phyloP scores from a whole-genome alignment of 2,113 vertebrate species.

The Eupsittula cactorum region DNA sequence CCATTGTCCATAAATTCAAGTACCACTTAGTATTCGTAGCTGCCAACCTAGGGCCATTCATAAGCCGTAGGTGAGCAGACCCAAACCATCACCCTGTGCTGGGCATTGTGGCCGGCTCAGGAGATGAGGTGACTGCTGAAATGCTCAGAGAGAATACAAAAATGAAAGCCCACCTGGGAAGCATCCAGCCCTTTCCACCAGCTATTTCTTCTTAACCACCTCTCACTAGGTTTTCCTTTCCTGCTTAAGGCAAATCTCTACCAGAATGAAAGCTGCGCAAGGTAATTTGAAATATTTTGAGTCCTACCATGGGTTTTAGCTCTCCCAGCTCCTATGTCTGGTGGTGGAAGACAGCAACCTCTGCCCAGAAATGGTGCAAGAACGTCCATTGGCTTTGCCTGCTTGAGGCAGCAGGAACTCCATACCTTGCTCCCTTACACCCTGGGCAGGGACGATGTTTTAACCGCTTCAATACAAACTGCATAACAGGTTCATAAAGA shows the following conservation, averaged over 20 bases:
- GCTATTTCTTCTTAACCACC: not conserved
- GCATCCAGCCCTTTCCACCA: not conserved
- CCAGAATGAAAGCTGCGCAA: not conserved
- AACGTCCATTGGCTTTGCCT: not conserved
- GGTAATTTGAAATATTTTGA: not conserved
- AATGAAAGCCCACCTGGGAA: not conserved
- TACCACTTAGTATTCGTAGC: fast-evolving
- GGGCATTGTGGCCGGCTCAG: not conserved
- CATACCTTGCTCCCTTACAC: fast-evolving
- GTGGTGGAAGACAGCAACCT: not conserved
- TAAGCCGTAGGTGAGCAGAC: not conserved
- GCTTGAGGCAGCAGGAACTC: not conserved
- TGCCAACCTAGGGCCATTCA: not conserved
- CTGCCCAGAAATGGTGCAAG: not conserved
- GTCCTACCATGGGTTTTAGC: fast-evolving
- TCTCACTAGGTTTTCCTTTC: not conserved
- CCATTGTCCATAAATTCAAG: not conserved
- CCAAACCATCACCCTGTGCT: not conserved
- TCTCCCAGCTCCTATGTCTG: not conserved
- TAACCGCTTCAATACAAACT: not conserved
- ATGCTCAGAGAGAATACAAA: not conserved
- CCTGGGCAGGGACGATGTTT: fast-evolving
- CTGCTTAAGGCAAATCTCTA: not conserved
- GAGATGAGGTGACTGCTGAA: fast-evolving
- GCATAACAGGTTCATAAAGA: fast-evolving